Conservation (phyloP, 1,140 invertebrate species). For the Rhagoletis pomonella region DNA sequence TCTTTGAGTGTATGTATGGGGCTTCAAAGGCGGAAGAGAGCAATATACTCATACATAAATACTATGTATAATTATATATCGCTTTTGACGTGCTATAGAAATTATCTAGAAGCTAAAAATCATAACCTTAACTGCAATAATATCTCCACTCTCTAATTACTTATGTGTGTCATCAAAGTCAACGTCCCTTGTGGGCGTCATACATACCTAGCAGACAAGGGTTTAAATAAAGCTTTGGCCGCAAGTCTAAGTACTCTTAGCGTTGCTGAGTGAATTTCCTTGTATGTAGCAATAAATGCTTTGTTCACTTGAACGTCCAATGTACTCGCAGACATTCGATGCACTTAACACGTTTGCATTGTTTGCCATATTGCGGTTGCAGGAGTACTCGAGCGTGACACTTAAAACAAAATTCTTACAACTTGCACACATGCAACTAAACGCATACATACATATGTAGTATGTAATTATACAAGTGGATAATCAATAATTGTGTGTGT, state of each 20-base stretch:
- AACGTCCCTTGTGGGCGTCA: slow-evolving; percentile 61
- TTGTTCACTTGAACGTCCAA: slow-evolving; percentile 73
- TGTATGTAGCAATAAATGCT: neutral
- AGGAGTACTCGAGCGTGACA: neutral
- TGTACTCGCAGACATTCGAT: slow-evolving; percentile 66
- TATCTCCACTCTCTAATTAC: slow-evolving; percentile 9
- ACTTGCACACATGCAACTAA: neutral
- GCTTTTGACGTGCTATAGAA: too few species aligned
- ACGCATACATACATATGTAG: too few species aligned
- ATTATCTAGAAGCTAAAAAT: neutral
- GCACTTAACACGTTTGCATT: slow-evolving; percentile 59
- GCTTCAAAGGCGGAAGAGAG: too few species aligned
- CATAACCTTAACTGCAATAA: neutral
- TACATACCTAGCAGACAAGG: slow-evolving; percentile 58
- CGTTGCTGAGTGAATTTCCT: neutral
- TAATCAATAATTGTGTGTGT: neutral
- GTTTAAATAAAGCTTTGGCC: slow-evolving; percentile 65
- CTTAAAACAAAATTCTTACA: slow-evolving; percentile 18
- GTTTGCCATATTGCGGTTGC: slow-evolving; percentile 42
- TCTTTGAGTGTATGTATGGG: too few species aligned
- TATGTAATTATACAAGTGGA: slow-evolving; percentile 26
- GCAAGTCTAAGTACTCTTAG: neutral
- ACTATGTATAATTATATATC: too few species aligned
- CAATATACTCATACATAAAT: too few species aligned
- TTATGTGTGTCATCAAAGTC: slow-evolving; percentile 59